These are phyloP conservation scores for Otolemur garnettii DNA, from an alignment of 2,113 vertebrate genomes.

Conservation along the genomic window DNA sequence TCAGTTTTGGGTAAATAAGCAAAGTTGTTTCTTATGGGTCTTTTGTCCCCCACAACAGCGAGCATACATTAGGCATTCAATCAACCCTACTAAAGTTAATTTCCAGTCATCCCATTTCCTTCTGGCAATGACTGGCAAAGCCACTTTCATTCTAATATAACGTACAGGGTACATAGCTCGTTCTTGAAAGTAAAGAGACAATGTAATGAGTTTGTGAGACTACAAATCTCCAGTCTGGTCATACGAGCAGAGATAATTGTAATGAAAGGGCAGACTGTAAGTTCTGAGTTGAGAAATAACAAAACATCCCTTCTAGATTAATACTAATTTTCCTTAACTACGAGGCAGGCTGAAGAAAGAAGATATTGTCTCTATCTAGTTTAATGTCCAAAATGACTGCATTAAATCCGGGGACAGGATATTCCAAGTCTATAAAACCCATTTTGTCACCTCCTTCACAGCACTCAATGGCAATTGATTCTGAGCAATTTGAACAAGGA, in stretches of 20 bases:
- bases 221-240: not conserved
- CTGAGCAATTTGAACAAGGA: conserved; percentile 1
- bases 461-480: not conserved
- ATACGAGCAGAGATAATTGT: conserved; percentile 1
- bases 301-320: conserved; percentile 22
- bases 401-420: conserved; percentile 12
- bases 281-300: conserved; percentile 16
- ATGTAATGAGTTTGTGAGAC: not conserved
- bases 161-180: not conserved
- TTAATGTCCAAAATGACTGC: not conserved
- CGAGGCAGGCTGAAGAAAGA: conserved; percentile 1
- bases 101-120: conserved; percentile 36
- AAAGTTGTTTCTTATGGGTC: not conserved
- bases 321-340: conserved; percentile 24
- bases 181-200: conserved; percentile 27
- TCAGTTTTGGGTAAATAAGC: conserved; percentile 30
- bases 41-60: not conserved
- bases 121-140: not conserved
- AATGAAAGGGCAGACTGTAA: not conserved
- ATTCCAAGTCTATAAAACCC: not conserved
- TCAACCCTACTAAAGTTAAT: not conserved
- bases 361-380: not conserved
- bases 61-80: not conserved
- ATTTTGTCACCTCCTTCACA: not conserved
- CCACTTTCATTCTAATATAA: not conserved